These are phyloP conservation scores for Margarornis squamiger DNA, from an alignment of 2,797 vertebrate species.

Conservation along the genomic window DNA sequence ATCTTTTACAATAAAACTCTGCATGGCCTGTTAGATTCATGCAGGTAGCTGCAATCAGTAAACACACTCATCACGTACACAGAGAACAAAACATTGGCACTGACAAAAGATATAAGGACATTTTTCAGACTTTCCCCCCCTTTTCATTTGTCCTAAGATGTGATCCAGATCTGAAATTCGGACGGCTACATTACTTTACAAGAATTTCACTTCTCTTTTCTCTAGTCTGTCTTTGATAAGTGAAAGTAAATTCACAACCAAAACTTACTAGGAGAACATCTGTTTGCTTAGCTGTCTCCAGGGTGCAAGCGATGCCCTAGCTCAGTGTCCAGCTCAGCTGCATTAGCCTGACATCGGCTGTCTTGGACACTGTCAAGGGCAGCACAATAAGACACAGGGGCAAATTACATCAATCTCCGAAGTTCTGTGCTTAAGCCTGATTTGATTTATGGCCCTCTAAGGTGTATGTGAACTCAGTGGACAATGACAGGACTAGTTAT, in stretches of 20 bases:
- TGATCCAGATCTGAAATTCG: not conserved
- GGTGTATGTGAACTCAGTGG: accelerated
- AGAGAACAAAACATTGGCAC: not conserved
- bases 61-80: not conserved
- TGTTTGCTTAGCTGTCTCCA: not conserved
- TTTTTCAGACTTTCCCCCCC: not conserved
- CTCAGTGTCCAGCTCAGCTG: not conserved
- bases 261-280: not conserved
- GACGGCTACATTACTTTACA: not conserved
- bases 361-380: not conserved
- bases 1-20: not conserved
- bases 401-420: not conserved
- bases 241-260: not conserved
- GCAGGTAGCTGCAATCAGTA: not conserved
- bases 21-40: not conserved
- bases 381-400: not conserved
- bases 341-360: not conserved
- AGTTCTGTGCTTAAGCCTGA: not conserved
- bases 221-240: not conserved
- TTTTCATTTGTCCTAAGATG: not conserved
- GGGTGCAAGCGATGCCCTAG: not conserved
- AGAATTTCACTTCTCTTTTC: not conserved
- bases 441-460: not conserved
- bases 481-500: not conserved
- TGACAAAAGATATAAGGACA: not conserved